Base-by-base conservation (phyloP, 2,888 invertebrate genomes). In the Conchocele bisecta region DNA sequence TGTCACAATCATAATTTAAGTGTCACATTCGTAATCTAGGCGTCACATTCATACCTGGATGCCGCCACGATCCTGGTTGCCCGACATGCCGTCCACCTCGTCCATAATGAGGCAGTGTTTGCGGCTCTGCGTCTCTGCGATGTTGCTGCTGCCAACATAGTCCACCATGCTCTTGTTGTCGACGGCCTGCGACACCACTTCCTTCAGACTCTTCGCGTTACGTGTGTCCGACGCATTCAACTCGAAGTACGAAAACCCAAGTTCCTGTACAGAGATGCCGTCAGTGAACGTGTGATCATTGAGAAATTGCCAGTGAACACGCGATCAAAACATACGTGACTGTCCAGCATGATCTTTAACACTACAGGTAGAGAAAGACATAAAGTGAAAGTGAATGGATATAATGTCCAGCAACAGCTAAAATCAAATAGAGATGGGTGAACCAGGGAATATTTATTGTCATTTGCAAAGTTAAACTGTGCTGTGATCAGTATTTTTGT, bases 71-170 rank as follows among this genome's bases (percentile, higher is more conserved):
- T 99, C 99, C 91, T 99, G 98, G 90, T 99, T 99, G 3, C 99
- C 99, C 0, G 98, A 97, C 98, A 99, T 99, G 9, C 99, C 99
- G 89, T 99, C 99, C 0, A 99, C 99, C 93, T 99, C 99, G 88
- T 99, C 99, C 99, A 99, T 99, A n/a, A 99, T 93, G 7, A 99
- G 92, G 15, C 97, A 97, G 88, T 97, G 97, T 86, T 96, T 96
- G 81, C 78, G 80, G 13, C 86, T 83, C n/a, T 75, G 70, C 11
- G 75, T 79, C 6, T 33, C 39, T 1, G 56, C 51, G 3, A 29
- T 42, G 1, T 35, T 54, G 3, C 70, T 59, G 17, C 66, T 54
- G 28, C 89, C 87, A 58, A 88, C 82, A 68, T 83, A 89, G 63
- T 87, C 88, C 13, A 87, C 85, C 4, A 92, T 80, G 3, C 91